Evolutionary conservation across 1,140 invertebrate species (phyloP).

Genomic region (Aphelenchoides fujianensis): DNA sequence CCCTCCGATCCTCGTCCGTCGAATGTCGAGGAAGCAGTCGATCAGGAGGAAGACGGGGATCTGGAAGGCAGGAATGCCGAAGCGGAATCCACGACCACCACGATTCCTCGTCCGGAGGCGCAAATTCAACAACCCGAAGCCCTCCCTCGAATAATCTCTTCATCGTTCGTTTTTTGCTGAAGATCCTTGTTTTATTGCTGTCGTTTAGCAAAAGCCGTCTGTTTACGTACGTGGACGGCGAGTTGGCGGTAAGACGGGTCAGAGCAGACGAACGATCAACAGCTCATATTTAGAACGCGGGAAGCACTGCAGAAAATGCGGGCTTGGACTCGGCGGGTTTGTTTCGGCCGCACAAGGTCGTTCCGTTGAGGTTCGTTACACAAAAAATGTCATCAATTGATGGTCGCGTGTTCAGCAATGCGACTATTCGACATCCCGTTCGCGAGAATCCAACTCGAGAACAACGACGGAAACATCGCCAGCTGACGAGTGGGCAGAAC

Average conservation of each 20-base stretch:
- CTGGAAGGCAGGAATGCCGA: too few relatives aligned
- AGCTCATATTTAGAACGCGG: background rate
- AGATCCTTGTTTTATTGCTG: too few relatives aligned
- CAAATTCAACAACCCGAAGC: background rate
- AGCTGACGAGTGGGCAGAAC: background rate
- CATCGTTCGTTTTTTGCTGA: background rate
- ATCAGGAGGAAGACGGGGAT: too few relatives aligned
- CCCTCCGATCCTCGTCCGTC: conserved; percentile 8
- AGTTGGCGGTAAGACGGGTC: background rate
- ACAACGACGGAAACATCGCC: conserved; percentile 23
- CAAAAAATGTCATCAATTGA: background rate
- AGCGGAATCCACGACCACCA: too few relatives aligned
- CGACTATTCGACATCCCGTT: conserved; percentile 11
- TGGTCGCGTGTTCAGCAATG: conserved; percentile 2
- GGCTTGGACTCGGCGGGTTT: background rate
- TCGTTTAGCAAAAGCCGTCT: background rate
- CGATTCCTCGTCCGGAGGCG: background rate
- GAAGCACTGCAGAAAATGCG: background rate
- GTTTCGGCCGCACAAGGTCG: conserved; percentile 25
- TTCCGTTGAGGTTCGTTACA: conserved; percentile 19
- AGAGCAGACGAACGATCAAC: background rate
- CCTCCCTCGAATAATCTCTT: background rate
- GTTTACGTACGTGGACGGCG: background rate
- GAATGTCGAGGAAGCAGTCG: background rate
- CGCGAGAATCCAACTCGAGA: conserved; percentile 24